These are phyloP conservation scores for Ptyas mucosa DNA, from an alignment of 2,113 vertebrate genomes.

Conservation along the genomic window DNA sequence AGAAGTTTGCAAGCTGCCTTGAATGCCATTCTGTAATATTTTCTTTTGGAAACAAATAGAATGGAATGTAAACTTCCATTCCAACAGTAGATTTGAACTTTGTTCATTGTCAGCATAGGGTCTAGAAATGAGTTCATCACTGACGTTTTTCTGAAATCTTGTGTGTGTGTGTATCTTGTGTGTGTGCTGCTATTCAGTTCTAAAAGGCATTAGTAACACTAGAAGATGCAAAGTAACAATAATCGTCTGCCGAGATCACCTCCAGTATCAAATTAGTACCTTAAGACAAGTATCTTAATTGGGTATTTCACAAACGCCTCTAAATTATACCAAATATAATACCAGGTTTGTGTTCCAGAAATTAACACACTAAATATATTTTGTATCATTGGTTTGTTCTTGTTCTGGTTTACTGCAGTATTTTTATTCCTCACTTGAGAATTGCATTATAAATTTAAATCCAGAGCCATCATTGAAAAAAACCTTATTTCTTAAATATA, in stretches of 20 bases:
- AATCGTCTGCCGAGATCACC: constrained; percentile 36
- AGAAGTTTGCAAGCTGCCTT: neutral
- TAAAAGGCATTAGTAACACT: constrained; percentile 2
- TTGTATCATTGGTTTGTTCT: constrained; percentile 55
- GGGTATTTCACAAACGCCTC: constrained; percentile 49
- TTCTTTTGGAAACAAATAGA: neutral
- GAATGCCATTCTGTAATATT: neutral
- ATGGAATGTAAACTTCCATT: neutral
- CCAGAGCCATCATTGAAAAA: constrained; percentile 16
- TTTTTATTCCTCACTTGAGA: constrained; percentile 54
- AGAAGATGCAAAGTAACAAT: constrained; percentile 6
- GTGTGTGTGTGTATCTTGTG: neutral
- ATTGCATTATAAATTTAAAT: constrained; percentile 50
- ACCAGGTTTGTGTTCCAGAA: constrained; percentile 30
- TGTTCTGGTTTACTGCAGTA: constrained; percentile 54
- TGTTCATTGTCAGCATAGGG: neutral
- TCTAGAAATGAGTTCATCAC: neutral
- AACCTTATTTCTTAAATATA: constrained; percentile 24
- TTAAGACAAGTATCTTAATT: constrained; percentile 15
- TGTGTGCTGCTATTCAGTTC: constrained; percentile 43
- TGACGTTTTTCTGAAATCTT: constrained; percentile 17
- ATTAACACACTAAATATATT: constrained; percentile 28
- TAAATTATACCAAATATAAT: constrained; percentile 41
- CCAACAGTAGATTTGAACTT: neutral
- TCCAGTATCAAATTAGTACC: constrained; percentile 9